These are phyloP conservation scores for Teleogryllus occipitalis DNA, from an alignment of 1,140 invertebrate genomes.

Conservation along the genomic window DNA sequence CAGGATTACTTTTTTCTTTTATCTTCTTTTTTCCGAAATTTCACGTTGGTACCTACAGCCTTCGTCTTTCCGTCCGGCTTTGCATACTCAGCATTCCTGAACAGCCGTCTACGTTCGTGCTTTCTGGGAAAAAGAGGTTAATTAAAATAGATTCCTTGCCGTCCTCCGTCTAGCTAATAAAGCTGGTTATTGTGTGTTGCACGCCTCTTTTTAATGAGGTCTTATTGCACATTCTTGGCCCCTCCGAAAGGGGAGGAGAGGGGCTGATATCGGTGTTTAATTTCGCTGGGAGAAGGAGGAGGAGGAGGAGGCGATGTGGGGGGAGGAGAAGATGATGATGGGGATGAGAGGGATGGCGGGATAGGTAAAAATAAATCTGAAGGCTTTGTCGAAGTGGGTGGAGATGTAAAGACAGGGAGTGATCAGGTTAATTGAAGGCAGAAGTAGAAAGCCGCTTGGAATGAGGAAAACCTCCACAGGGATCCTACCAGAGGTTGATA, in stretches of 20 bases:
- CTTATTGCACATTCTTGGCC: background rate
- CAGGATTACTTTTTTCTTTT: background rate
- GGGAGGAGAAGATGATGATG: background rate
- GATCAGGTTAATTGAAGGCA: too few species aligned
- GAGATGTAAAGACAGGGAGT: too few species aligned
- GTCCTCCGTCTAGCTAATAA: background rate
- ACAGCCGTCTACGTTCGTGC: background rate
- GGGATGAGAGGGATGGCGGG: background rate
- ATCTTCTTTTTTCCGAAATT: background rate
- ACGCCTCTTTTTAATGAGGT: constrained; percentile 4
- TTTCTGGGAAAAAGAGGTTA: background rate
- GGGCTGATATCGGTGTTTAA: background rate
- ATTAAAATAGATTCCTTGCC: constrained; percentile 5
- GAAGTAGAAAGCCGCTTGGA: too few species aligned
- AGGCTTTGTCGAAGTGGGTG: too few species aligned
- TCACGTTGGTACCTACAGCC: background rate
- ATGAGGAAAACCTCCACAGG: too few species aligned
- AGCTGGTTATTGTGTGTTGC: background rate
- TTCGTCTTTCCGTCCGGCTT: background rate
- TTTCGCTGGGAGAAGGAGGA: background rate
- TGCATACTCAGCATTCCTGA: background rate
- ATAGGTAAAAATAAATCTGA: background rate
- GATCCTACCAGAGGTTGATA: too few species aligned
- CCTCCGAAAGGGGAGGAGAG: background rate
- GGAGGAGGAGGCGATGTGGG: background rate